phyloP scores from a whole-genome alignment of 2,888 invertebrate species.

The Helicoverpa assulta region DNA sequence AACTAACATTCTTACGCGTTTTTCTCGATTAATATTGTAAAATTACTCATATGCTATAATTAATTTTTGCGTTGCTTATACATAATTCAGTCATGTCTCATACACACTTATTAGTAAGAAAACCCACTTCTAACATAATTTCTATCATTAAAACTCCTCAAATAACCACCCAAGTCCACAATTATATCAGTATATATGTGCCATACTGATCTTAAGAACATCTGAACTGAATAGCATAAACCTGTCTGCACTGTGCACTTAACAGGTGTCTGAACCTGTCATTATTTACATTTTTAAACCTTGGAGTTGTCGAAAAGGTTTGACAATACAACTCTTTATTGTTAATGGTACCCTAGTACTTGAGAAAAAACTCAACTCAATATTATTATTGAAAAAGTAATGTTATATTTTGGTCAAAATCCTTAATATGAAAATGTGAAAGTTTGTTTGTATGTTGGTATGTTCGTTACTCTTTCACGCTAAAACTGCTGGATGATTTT shows the following conservation, averaged over 20 bases:
- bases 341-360: background rate
- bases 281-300: slow-evolving; percentile 27
- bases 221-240: slow-evolving; percentile 8
- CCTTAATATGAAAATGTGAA: too few species aligned
- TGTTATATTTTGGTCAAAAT: too few species aligned
- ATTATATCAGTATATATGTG: background rate
- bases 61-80: slow-evolving; percentile 7
- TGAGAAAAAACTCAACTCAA: background rate
- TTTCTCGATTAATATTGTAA: slow-evolving; percentile 13
- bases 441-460: too few species aligned
- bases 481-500: too few species aligned
- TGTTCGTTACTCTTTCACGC: too few species aligned
- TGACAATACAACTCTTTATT: background rate
- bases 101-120: background rate
- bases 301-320: slow-evolving; percentile 5
- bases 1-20: slow-evolving; percentile 26
- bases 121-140: background rate
- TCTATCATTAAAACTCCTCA: background rate
- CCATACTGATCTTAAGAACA: slow-evolving; percentile 3
- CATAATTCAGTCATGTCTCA: background rate
- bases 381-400: background rate
- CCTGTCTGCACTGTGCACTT: slow-evolving; percentile 11
- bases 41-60: slow-evolving; percentile 27
- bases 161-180: background rate
- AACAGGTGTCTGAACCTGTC: slow-evolving; percentile 50